Base-by-base conservation (phyloP, 2,888 invertebrate species). In the Tanytarsus gracilentus region DNA sequence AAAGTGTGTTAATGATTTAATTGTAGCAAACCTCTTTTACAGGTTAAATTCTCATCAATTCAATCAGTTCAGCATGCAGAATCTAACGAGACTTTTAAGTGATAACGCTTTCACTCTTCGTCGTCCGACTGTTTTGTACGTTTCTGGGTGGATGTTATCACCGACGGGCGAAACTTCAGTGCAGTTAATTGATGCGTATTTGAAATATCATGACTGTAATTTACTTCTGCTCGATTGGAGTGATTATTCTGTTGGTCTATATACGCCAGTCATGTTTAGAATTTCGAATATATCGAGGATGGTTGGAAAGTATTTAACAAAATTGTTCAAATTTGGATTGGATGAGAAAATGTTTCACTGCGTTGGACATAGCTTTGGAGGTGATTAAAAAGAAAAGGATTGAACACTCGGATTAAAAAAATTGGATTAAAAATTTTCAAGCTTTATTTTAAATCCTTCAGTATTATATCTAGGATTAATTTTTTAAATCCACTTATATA, bases 351-450 rank as follows among this genome's bases (percentile, higher is more conserved):
- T 29, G 1, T 62, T 61, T 3, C 65, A 62, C 33, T 16, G 66
- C 1, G n/a, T 66, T 11, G 67, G 67, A 11, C 67, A 67, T 23
- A 67, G 67, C 1, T 63, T 67, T 1, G 67, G 67, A 21, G n/a
- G n/a, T n/a, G n/a, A n/a, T n/a, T n/a, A n/a, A n/a, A n/a, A n/a
- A n/a, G n/a, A n/a, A n/a, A n/a, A n/a, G n/a, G n/a, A n/a, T n/a
- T n/a, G n/a, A n/a, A n/a, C n/a, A n/a, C n/a, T n/a, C n/a, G n/a
- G n/a, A n/a, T n/a, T n/a, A n/a, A n/a, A n/a, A n/a, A n/a, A n/a
- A n/a, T n/a, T n/a, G n/a, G n/a, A n/a, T n/a, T n/a, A n/a, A n/a
- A n/a, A n/a, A n/a, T n/a, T n/a, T n/a, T n/a, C n/a, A n/a, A n/a
- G n/a, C n/a, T n/a, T n/a, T n/a, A n/a, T n/a, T n/a, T n/a, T n/a